Conservation (phyloP, 1,140 invertebrate species). For the Diuraphis noxia region DNA sequence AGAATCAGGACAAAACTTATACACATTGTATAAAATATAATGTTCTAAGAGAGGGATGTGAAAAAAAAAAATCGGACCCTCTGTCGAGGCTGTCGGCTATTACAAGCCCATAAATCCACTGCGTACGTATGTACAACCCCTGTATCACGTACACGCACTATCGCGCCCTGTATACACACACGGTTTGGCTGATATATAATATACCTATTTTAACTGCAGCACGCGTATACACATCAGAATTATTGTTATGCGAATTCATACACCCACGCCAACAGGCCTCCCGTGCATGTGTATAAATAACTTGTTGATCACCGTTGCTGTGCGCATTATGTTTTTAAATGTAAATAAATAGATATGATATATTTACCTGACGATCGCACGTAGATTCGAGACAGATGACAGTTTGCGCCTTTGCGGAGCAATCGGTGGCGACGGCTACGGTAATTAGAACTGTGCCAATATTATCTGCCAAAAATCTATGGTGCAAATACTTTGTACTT, state of each 20-base stretch:
- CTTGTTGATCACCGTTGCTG: neutral
- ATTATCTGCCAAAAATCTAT: neutral
- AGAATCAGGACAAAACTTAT: constrained; percentile 17
- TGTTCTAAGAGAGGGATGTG: neutral
- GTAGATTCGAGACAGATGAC: neutral
- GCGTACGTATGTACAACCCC: neutral
- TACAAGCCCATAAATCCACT: constrained; percentile 48
- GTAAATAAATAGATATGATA: neutral
- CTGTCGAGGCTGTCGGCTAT: constrained; percentile 50
- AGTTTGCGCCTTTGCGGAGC: neutral
- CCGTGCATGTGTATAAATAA: neutral
- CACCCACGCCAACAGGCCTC: neutral
- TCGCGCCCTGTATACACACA: neutral
- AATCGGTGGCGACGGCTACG: neutral
- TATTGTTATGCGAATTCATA: neutral
- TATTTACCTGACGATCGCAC: neutral
- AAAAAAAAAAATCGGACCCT: constrained; percentile 45
- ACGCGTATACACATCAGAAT: neutral
- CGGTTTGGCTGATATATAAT: neutral
- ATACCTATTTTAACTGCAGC: neutral
- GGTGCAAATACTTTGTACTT: too few species aligned
- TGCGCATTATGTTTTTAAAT: neutral
- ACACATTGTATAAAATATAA: constrained; percentile 1
- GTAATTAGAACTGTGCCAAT: neutral
- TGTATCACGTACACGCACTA: constrained; percentile 25